Conservation (phyloP, 64 coral and sea anemone species). For the Hydrozoanthus tunicans region DNA sequence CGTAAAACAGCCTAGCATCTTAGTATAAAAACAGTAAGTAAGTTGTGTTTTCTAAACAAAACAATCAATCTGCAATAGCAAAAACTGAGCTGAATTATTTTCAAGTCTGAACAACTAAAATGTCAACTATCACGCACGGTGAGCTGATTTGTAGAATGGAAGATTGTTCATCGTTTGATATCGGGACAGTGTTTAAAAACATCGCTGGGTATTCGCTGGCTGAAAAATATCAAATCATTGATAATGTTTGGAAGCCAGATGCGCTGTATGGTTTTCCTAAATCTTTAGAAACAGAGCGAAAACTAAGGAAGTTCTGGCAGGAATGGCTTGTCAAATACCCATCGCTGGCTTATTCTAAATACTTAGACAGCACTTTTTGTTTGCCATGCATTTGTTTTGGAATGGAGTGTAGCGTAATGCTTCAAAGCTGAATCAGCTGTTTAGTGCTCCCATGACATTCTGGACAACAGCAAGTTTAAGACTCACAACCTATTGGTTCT, state of each 20-base stretch:
- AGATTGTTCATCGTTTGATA: too few relatives aligned
- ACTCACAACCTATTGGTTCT: not conserved
- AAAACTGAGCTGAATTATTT: too few relatives aligned
- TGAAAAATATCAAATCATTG: too few relatives aligned
- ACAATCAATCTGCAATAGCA: too few relatives aligned
- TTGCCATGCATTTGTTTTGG: not conserved
- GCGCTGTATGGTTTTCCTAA: not conserved
- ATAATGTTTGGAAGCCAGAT: slow-evolving; percentile 11
- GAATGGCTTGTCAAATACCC: not conserved
- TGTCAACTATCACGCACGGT: too few relatives aligned
- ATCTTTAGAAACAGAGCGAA: not conserved
- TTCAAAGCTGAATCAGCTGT: not conserved
- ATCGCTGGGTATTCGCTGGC: too few relatives aligned
- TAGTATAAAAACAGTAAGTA: too few relatives aligned
- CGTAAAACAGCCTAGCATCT: too few relatives aligned
- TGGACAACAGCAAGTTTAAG: not conserved
- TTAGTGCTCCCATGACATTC: not conserved
- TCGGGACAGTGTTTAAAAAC: too few relatives aligned
- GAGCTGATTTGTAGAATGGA: too few relatives aligned
- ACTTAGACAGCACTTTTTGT: not conserved
- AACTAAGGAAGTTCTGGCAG: not conserved
- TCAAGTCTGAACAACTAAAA: too few relatives aligned
- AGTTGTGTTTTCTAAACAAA: too few relatives aligned
- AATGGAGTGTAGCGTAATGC: not conserved
- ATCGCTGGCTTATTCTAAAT: not conserved